Evolutionary conservation across 2,888 invertebrate genomes (phyloP).

Genomic region (Clunio marinus): DNA sequence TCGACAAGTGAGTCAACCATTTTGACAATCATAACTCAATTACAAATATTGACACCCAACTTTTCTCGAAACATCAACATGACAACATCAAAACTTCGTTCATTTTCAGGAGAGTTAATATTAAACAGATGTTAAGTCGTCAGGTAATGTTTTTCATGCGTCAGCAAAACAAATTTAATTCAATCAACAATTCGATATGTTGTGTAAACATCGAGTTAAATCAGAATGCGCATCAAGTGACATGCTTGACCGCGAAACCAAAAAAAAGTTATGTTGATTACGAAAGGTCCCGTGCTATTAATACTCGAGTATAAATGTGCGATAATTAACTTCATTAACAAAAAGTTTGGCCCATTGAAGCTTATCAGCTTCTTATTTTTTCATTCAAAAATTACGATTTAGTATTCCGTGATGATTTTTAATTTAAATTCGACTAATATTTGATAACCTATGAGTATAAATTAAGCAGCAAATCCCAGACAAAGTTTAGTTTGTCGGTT

Average conservation of each 20-base stretch:
- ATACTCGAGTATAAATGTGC: constrained; percentile 6
- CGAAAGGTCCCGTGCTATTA: not conserved
- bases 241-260: not conserved
- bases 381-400: not conserved
- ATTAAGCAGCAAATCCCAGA: constrained; percentile 12
- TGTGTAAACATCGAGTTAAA: not conserved
- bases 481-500: constrained; percentile 36
- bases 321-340: too few species aligned
- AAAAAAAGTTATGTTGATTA: not conserved
- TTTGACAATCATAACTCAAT: constrained; percentile 14
- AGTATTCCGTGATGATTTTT: not conserved
- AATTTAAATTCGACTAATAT: not conserved
- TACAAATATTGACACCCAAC: constrained; percentile 13
- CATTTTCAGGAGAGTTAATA: too few species aligned
- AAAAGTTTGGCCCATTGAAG: too few species aligned
- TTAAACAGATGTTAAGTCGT: constrained; percentile 1
- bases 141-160: constrained; percentile 2
- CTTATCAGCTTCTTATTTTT: too few species aligned
- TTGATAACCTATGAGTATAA: constrained; percentile 20
- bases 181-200: not conserved
- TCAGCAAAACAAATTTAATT: constrained; percentile 9
- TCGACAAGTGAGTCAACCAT: too few species aligned
- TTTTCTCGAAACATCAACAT: constrained; percentile 4
- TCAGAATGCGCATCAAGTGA: constrained; percentile 3
- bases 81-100: not conserved